Evolutionary conservation across 23 tunicate species (phyloP).

Genomic region (Pegea sp.): DNA sequence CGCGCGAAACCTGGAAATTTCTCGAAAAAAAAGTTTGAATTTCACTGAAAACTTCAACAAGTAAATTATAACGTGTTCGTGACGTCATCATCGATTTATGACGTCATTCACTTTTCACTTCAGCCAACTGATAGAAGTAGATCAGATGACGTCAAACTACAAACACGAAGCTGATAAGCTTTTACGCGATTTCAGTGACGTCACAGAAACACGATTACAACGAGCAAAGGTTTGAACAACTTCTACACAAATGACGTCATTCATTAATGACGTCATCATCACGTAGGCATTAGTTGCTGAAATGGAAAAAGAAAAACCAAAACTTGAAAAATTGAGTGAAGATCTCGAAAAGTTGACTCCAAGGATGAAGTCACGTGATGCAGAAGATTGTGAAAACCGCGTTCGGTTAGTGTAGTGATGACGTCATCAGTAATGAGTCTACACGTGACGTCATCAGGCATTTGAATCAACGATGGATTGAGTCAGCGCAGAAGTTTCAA

Average conservation of each 20-base stretch:
- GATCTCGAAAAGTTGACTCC: conserved; percentile 40
- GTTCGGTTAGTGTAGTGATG: conserved; percentile 34
- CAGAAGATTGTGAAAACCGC: conserved; percentile 53
- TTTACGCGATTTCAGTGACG: conserved; percentile 18
- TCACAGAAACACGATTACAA: conserved; percentile 23
- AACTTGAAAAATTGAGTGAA: conserved; percentile 19
- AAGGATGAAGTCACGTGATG: conserved; percentile 29
- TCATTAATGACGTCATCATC: neutral
- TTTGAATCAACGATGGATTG: conserved; percentile 59
- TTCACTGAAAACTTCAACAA: conserved; percentile 41
- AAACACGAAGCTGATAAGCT: conserved; percentile 16
- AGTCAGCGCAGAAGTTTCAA: conserved; percentile 60
- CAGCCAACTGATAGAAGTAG: conserved; percentile 39
- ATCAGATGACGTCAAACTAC: conserved; percentile 20
- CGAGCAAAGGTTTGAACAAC: conserved; percentile 24
- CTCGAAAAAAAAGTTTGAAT: conserved; percentile 20
- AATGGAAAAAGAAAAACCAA: too few species aligned
- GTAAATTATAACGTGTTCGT: conserved; percentile 25
- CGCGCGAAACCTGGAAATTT: conserved; percentile 26
- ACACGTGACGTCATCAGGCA: too few species aligned
- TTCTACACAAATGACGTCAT: neutral
- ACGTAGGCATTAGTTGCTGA: too few species aligned
- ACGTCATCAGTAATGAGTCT: too few species aligned
- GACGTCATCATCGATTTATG: too few species aligned
- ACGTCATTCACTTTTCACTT: too few species aligned